Conservation (phyloP, 2,113 vertebrate species). For the Hippocampus comes region DNA sequence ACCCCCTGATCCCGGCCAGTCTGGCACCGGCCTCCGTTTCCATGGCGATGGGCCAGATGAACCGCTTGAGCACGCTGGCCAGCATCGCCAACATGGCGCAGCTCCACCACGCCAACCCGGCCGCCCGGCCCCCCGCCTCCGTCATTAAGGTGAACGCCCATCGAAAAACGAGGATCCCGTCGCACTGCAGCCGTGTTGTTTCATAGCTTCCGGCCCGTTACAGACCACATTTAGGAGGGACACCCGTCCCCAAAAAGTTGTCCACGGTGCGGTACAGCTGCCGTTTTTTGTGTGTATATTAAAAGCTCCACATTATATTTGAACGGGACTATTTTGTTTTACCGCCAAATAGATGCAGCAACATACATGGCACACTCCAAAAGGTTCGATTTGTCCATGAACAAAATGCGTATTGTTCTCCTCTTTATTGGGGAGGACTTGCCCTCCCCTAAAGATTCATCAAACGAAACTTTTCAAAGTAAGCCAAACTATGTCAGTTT, state of each 20-base stretch:
- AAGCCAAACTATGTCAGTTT: background rate
- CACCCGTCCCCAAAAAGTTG: background rate
- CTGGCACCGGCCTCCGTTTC: slow-evolving; percentile 97
- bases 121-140: slow-evolving; percentile 86
- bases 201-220: slow-evolving; percentile 6
- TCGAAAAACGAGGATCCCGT: slow-evolving; percentile 13
- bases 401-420: background rate
- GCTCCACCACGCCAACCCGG: slow-evolving; percentile 82
- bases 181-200: slow-evolving; percentile 14
- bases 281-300: background rate
- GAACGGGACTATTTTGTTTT: background rate
- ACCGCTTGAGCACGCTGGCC: slow-evolving; percentile 93
- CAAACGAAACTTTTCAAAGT: background rate
- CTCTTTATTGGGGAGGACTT: background rate
- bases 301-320: background rate
- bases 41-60: slow-evolving; percentile 99
- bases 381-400: background rate
- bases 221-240: no score
- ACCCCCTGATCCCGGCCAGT: slow-evolving; percentile 95
- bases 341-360: background rate
- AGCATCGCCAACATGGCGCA: slow-evolving; percentile 94
- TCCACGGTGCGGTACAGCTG: background rate
- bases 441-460: background rate
- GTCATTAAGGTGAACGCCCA: slow-evolving; percentile 89
- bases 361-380: background rate